Evolutionary conservation across 1,140 invertebrate genomes (phyloP), one percentile per base, ranked within the genome.

Genomic region (Sycobia sp.): DNA sequence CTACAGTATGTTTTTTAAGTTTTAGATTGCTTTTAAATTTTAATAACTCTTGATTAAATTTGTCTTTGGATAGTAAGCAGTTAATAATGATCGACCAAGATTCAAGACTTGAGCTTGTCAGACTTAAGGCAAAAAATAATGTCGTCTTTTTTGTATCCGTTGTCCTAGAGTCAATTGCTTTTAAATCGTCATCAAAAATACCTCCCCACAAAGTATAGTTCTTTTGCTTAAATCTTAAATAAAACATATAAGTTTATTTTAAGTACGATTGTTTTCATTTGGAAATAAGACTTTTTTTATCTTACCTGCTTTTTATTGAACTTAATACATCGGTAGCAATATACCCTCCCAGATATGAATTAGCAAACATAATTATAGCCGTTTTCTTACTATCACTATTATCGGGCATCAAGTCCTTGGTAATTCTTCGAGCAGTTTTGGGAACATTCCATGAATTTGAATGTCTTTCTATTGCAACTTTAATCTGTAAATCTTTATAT

Each of bases 1-100:
- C 43, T 47, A 58, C 47, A 8, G 43, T 44, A 7, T 22, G 10
- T 8, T 20, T 1, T 34, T 36, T 46, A 4, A 58, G n/a, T n/a
- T n/a, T n/a, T 18, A 57, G n/a, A 11, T 32, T 27, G 20, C 27
- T 11, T 49, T 13, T 13, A 16, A 51, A 38, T 18, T 60, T 9
- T n/a, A 60, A 18, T 18, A 60, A 23, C 23, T 58, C 49, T 47
- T n/a, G 23, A 47, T 47, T 8, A 4, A 58, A 29, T 13, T 58
- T 44, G 10, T 25, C 1, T 25, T 20, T 58, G n/a, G 14, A n/a
- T 2, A 36, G 18, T 36, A 1, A 34, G 22, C 20, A 47, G 23
- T 58, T 13, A 27, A 47, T 36, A n/a, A 25, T 22, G 29, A 11
- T 36, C 10, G 32, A 58, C 20, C 44, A 58, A 23, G 43, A 47